Percentiles rank a stretch among this genome's conserved stretches.
Conservation (phyloP, 1,140 invertebrate genomes). For the Neodiprion fabricii region DNA sequence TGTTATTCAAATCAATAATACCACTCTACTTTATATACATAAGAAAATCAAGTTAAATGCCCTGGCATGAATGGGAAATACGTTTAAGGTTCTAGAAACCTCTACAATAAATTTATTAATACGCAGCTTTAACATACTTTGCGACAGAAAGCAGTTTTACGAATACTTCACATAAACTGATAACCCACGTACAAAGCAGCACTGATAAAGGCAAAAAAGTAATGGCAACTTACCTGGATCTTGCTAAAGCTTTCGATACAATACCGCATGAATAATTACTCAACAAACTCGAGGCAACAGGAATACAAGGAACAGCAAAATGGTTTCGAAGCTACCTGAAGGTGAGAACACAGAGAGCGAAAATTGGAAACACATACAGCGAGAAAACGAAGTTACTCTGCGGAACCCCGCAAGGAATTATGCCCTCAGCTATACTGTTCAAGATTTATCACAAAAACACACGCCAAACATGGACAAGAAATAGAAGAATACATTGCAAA, state of each 20-base stretch:
- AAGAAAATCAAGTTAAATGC: too few species aligned
- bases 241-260: conserved; percentile 42
- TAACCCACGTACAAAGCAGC: background rate
- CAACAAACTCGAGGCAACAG: conserved; percentile 28
- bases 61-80: too few species aligned
- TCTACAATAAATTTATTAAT: too few species aligned
- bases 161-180: background rate
- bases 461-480: too few species aligned
- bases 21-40: too few species aligned
- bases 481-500: too few species aligned
- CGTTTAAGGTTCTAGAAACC: too few species aligned
- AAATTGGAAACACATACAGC: conserved; percentile 3
- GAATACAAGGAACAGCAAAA: conserved; percentile 32
- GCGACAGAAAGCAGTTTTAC: too few species aligned
- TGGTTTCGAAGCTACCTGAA: conserved; percentile 26
- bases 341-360: conserved; percentile 20
- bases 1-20: too few species aligned
- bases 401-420: background rate
- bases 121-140: too few species aligned
- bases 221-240: conserved; percentile 32
- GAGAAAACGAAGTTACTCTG: background rate
- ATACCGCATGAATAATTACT: conserved; percentile 35
- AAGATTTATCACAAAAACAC: too few species aligned
- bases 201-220: background rate
- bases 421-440: too few species aligned